Evolutionary conservation across 2,888 invertebrate species (phyloP), one percentile per base, ranked within the genome.

Genomic region (Myopa tessellatipennis): DNA sequence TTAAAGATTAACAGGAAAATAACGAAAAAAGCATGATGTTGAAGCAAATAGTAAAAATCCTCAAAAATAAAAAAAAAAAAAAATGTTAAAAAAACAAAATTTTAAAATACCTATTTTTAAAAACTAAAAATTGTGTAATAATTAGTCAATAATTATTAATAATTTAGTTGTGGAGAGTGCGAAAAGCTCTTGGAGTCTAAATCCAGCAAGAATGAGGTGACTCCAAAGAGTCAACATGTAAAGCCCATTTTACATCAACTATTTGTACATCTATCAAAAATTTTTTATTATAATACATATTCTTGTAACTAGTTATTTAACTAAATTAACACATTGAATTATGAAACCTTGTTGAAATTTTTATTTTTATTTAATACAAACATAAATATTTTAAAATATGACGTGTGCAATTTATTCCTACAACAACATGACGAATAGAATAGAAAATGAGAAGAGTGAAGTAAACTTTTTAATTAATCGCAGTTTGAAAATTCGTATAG

Each of bases 361-460:
- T 70, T 72, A 60, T 74, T 74, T 52, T 74, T 79, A 80, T 81
- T 79, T 81, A 80, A 81, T 80, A 81, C 81, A 55, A 55, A 16
- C 55, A 55, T 50, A 50, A 8, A 79, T 80, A 80, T 81, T 77
- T 80, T 80, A 79, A 80, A 81, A 79, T 78, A 78, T 80, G 50
- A 65, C 63, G 63, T 74, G 74, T 81, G 80, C 81, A 74, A 74
- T 74, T 74, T 73, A n/a, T 79, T 77, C 72, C 14, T 55, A 76
- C 50, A 52, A 76, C 50, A 52, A 45, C 73, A 74, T 70, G 61
- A 34, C 70, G 69, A 74, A 67, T 10, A 67, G 38, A 38, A 38
- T 67, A 36, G 38, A 67, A 67, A 16, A 36, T 10, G 8, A 26
- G 36, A 63, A 26, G 36, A 8, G 45, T 26, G 26, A 26, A 26